Evolutionary conservation across 2,888 invertebrate species (phyloP).

Genomic region (Tipula unca): DNA sequence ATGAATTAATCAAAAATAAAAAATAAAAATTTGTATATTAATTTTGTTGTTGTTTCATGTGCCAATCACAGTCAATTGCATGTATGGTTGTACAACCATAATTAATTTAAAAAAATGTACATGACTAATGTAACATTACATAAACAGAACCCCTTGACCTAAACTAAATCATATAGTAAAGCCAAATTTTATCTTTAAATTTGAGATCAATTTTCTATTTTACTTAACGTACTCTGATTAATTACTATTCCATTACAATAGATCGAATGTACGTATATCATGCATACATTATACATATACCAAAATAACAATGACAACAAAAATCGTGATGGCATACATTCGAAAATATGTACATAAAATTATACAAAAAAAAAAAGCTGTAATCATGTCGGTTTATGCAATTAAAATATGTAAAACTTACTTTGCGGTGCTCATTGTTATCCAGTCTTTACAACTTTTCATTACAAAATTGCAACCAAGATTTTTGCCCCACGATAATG

Average conservation of each 20-base stretch:
- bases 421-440: conserved; percentile 65
- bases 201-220: background rate
- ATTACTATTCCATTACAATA: background rate
- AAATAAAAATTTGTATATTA: background rate
- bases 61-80: background rate
- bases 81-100: background rate
- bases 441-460: conserved; percentile 96
- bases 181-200: background rate
- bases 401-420: conserved; percentile 32
- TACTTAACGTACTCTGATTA: background rate
- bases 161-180: background rate
- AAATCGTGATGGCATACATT: background rate
- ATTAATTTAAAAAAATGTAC: background rate
- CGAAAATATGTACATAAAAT: background rate
- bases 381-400: background rate
- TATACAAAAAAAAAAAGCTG: background rate
- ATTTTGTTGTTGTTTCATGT: background rate
- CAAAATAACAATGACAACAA: background rate
- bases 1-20: background rate
- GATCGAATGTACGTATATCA: background rate
- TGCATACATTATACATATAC: background rate
- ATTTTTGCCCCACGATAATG: conserved; percentile 81
- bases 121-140: background rate
- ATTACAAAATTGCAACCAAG: conserved; percentile 92
- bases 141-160: background rate